These are phyloP conservation scores for Rotaria socialis DNA, from an alignment of 2,888 invertebrate genomes.

Conservation along the genomic window DNA sequence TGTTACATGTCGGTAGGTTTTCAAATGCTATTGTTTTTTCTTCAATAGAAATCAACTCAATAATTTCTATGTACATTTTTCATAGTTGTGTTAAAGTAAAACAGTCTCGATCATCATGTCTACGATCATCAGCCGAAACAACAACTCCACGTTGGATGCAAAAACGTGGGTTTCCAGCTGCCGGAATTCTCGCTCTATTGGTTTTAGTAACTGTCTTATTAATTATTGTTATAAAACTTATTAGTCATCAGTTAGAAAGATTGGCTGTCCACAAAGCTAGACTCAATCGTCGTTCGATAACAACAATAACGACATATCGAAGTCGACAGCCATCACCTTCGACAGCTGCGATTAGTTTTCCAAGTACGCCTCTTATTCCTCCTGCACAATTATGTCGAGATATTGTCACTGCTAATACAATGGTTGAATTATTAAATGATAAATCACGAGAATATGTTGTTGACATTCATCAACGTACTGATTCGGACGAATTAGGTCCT, in stretches of 20 bases:
- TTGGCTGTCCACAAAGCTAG: not conserved
- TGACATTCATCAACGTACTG: not conserved
- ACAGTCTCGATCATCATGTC: not conserved
- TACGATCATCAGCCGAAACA: not conserved
- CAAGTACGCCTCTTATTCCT: not conserved
- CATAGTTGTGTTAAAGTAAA: not conserved
- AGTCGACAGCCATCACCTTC: slow-evolving; percentile 9
- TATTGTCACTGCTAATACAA: not conserved
- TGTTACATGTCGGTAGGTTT: slow-evolving; percentile 13
- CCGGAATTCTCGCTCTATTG: not conserved
- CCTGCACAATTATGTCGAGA: not conserved
- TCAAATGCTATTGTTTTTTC: too few species aligned
- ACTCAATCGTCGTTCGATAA: not conserved
- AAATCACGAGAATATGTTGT: slow-evolving; percentile 1
- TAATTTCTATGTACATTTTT: not conserved
- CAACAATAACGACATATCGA: not conserved
- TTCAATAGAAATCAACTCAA: too few species aligned
- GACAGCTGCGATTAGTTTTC: not conserved
- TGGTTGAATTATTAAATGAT: not conserved
- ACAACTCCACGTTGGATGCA: slow-evolving; percentile 35
- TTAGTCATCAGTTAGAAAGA: not conserved
- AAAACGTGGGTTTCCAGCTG: slow-evolving; percentile 24
- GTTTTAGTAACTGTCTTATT: not conserved
- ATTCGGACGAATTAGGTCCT: not conserved
- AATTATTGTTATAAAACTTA: not conserved